These are phyloP conservation scores for Chaitophorus viminalis DNA, from an alignment of 2,888 invertebrate species.

Conservation along the genomic window DNA sequence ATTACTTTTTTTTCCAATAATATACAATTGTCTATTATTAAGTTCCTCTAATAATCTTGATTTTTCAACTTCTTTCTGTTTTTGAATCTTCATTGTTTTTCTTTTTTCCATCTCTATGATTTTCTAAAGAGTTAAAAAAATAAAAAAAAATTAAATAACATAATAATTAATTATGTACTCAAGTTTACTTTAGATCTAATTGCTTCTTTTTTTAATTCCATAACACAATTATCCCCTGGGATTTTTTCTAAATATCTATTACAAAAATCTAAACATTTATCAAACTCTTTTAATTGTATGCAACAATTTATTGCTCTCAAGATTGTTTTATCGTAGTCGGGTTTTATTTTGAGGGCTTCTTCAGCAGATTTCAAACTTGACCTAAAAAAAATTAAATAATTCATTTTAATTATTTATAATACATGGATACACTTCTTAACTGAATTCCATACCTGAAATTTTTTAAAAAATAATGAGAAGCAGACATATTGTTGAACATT, in stretches of 20 bases:
- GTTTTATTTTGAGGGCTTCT: slow-evolving; percentile 79
- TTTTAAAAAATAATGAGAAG: slow-evolving; percentile 85
- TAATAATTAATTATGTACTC: slow-evolving; percentile 12
- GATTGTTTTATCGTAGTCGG: slow-evolving; percentile 81
- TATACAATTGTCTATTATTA: slow-evolving; percentile 67
- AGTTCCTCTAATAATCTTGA: slow-evolving; percentile 68
- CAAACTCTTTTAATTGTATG: slow-evolving; percentile 74
- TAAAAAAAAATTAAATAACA: slow-evolving; percentile 24
- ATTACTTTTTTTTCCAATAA: slow-evolving; percentile 66
- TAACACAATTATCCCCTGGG: slow-evolving; percentile 71
- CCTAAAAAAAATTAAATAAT: slow-evolving; percentile 66
- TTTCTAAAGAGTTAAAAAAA: slow-evolving; percentile 67
- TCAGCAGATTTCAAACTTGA: slow-evolving; percentile 84
- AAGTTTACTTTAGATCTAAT: slow-evolving; percentile 69
- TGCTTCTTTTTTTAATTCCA: slow-evolving; percentile 71
- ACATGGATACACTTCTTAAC: not conserved
- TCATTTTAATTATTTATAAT: not conserved
- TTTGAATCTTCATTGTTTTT: slow-evolving; percentile 69
- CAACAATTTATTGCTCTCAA: slow-evolving; percentile 81
- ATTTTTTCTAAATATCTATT: slow-evolving; percentile 74
- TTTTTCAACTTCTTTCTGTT: slow-evolving; percentile 69
- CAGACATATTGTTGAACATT: slow-evolving; percentile 91
- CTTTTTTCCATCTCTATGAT: slow-evolving; percentile 71
- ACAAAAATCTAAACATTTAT: slow-evolving; percentile 79
- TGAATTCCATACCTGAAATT: slow-evolving; percentile 74